Base-by-base conservation (phyloP, 1,140 invertebrate species). In the Ceratitis capitata region DNA sequence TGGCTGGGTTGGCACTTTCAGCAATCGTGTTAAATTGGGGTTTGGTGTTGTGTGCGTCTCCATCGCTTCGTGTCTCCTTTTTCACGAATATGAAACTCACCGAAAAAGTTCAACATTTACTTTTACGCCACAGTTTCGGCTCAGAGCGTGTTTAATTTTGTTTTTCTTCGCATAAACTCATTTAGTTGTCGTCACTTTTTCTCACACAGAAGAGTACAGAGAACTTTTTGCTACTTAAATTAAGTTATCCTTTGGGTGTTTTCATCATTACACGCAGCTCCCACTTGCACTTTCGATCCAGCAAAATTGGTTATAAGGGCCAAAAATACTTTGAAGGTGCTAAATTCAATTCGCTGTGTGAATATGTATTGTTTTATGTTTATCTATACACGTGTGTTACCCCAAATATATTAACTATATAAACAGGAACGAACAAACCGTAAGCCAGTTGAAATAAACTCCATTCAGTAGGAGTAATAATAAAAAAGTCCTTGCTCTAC, bases 211-310 rank as follows among this genome's bases (percentile, higher is more conserved):
- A 23, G 45, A 78, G 6, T 78, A 78, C 39, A 78, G 42, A 16
- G 12, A 78, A 78, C 4, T 78, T 78, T 42, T 78, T 23, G 32
- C 69, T 78, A 45, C 69, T 16, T 78, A 78, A 78, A 78, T 78
- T 78, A 78, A 78, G 39, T 78, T 45, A 78, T 78, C 69, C 39
- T 45, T 45, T 78, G 35, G 32, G 69, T 26, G 69, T 45, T 10
- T n/a, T 78, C 39, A 78, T 3, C 26, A n/a, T 14, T 42, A 78
- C 19, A 7, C 2, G 19, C 7, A 23, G 39, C n/a, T 26, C 39
- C 26, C 3, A 1, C 51, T 14, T 19, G 51, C 3, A 56, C 23
- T n/a, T 56, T 7, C 51, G 6, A 14, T n/a, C 6, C 29, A 69
- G 5, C 64, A 29, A 35, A 35, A 19, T 2, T 35, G 35, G 26